A percentile compares a stretch with the other conserved stretches of the same genome.
phyloP scores from a whole-genome alignment of 2,797 vertebrate species.

The Sparidentex hasta region DNA sequence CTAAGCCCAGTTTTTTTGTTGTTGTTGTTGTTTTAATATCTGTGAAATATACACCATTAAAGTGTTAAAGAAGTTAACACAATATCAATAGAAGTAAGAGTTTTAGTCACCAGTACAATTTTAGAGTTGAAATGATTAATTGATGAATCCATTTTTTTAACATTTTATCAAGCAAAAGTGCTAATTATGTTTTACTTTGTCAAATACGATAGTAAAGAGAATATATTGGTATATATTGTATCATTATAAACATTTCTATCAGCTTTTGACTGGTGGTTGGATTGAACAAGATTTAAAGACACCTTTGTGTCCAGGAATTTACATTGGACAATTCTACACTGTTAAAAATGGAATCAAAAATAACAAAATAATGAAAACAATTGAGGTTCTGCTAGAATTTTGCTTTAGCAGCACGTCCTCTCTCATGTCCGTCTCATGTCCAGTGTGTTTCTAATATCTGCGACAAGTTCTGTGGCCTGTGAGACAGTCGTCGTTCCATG shows the following conservation, averaged over 20 bases:
- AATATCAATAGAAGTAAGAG: too few relatives aligned
- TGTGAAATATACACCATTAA: too few relatives aligned
- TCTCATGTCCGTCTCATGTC: neutral
- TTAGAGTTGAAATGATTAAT: too few relatives aligned
- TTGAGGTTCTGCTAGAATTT: neutral
- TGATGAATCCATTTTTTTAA: too few relatives aligned
- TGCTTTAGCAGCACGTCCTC: neutral
- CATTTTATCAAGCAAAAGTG: neutral
- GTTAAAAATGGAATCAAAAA: neutral
- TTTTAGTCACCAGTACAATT: too few relatives aligned
- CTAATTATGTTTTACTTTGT: neutral
- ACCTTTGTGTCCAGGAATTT: neutral
- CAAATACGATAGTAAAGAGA: too few relatives aligned
- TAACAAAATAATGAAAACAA: neutral
- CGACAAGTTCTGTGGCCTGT: neutral
- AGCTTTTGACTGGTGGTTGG: neutral
- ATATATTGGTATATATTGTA: too few relatives aligned
- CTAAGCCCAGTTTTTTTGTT: too few relatives aligned
- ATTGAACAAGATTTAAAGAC: neutral
- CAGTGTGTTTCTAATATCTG: conserved; percentile 3
- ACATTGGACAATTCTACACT: neutral
- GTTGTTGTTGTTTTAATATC: too few relatives aligned
- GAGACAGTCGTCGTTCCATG: neutral
- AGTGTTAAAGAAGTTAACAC: too few relatives aligned
- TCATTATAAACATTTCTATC: too few relatives aligned